phyloP scores from a whole-genome alignment of 1,140 invertebrate genomes.

The Procambarus clarkii region DNA sequence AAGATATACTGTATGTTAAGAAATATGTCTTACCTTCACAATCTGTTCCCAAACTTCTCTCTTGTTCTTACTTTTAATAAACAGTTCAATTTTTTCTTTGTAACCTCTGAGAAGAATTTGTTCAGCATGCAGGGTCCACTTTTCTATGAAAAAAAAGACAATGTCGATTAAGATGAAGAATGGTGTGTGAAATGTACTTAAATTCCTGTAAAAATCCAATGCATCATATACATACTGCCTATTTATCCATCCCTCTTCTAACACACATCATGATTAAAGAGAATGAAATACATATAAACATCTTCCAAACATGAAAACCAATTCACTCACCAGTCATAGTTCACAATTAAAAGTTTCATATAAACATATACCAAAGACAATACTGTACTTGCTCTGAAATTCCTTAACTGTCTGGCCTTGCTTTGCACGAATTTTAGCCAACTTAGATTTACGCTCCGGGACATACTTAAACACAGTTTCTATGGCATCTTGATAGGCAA shows the following conservation, averaged over 20 bases:
- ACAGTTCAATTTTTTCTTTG: neutral
- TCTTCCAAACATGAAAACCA: too few species aligned
- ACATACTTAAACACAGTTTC: conserved; percentile 22
- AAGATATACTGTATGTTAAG: too few species aligned
- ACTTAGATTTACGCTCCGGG: conserved; percentile 6
- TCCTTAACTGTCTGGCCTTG: neutral
- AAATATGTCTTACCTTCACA: neutral
- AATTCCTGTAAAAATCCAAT: neutral
- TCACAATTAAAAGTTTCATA: too few species aligned
- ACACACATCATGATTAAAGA: too few species aligned
- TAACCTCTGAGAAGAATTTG: neutral
- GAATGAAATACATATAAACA: too few species aligned
- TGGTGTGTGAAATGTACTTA: neutral
- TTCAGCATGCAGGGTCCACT: conserved; percentile 6
- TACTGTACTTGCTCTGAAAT: neutral
- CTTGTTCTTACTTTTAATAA: neutral
- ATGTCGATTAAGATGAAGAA: too few species aligned
- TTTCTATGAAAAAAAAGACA: neutral
- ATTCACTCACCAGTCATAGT: too few species aligned
- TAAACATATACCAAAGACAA: neutral
- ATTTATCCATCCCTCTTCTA: too few species aligned
- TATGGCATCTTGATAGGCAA: conserved; percentile 25
- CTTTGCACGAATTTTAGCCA: neutral
- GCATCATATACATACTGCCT: too few species aligned
- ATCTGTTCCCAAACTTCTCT: conserved; percentile 7